phyloP scores from a whole-genome alignment of 2,888 invertebrate species.

The Neoaliturus tenellus region DNA sequence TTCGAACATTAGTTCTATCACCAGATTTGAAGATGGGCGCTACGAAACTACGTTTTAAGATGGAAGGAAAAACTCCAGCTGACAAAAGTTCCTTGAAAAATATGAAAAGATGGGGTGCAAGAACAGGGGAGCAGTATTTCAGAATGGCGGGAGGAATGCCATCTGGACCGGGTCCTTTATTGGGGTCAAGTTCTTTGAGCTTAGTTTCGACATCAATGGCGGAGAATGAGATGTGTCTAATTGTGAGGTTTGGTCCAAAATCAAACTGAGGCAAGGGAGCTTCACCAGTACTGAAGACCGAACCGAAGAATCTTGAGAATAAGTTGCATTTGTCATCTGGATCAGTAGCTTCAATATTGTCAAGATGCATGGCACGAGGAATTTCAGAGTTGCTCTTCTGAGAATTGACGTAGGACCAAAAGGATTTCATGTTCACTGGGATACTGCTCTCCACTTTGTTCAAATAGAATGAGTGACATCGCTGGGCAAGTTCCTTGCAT shows the following conservation, averaged over 20 bases:
- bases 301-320: neutral
- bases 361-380: neutral
- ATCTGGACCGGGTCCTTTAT: neutral
- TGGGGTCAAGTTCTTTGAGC: too few species aligned
- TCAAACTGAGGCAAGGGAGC: neutral
- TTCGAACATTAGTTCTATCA: neutral
- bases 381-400: neutral
- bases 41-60: neutral
- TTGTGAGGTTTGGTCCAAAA: neutral
- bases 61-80: constrained; percentile 2
- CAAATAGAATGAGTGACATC: neutral
- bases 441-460: neutral
- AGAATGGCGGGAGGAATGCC: constrained; percentile 1
- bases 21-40: neutral
- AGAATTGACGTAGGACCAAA: neutral
- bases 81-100: constrained; percentile 1
- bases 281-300: neutral
- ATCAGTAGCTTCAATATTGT: neutral
- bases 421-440: neutral
- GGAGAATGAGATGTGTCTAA: too few species aligned
- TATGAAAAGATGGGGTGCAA: neutral
- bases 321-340: neutral
- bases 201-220: too few species aligned
- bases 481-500: neutral
- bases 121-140: neutral